A percentile compares a stretch with the other conserved stretches of the same genome.
Evolutionary conservation across 2,113 vertebrate genomes (phyloP).

Genomic region (Psophia crepitans): DNA sequence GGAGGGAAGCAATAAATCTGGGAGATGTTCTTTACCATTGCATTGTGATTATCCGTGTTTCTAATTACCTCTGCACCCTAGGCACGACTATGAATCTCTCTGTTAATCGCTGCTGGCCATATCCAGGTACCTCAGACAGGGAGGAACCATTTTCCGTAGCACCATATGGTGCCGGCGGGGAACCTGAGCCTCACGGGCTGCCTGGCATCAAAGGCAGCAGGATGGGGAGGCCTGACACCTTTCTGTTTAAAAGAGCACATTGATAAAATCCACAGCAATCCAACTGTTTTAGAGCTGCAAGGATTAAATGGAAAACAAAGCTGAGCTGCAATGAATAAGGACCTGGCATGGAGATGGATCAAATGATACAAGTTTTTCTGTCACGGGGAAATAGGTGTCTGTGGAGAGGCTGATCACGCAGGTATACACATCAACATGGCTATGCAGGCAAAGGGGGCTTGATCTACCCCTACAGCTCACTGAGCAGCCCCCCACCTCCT

Average conservation of each 20-base stretch:
- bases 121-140: not conserved
- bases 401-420: not conserved
- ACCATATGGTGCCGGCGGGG: not conserved
- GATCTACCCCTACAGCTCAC: not conserved
- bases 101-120: not conserved
- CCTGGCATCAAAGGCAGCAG: not conserved
- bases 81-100: not conserved
- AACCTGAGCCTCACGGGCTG: not conserved
- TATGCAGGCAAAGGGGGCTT: not conserved
- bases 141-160: not conserved
- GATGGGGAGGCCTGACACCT: not conserved
- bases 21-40: not conserved
- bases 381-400: not conserved
- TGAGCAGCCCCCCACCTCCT: not conserved
- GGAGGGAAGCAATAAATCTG: not conserved
- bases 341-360: not conserved
- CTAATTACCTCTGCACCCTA: not conserved
- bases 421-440: rapidly evolving
- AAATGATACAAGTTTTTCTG: not conserved
- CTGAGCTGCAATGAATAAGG: not conserved
- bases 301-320: not conserved
- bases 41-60: not conserved
- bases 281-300: not conserved
- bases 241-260: not conserved
- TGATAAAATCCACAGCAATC: not conserved